These are phyloP conservation scores for Polyommatus icarus DNA, from an alignment of 2,888 invertebrate species.

Conservation along the genomic window DNA sequence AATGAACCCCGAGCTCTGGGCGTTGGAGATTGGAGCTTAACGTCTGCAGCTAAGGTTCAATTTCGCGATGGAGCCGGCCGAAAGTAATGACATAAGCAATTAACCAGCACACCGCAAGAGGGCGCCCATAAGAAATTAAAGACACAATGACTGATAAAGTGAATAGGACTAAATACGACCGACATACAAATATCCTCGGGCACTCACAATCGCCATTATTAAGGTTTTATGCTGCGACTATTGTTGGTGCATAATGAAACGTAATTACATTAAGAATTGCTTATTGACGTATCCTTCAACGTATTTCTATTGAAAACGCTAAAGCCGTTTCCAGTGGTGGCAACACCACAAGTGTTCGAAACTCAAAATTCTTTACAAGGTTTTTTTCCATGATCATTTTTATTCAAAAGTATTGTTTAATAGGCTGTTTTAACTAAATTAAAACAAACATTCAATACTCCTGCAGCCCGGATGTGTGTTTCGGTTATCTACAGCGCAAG, in stretches of 20 bases:
- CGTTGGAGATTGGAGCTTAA: background rate
- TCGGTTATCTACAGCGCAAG: background rate
- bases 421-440: background rate
- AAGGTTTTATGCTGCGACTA: constrained; percentile 23
- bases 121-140: constrained; percentile 43
- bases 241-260: constrained; percentile 28
- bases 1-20: constrained; percentile 9
- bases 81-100: constrained; percentile 39
- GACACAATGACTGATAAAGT: constrained; percentile 41
- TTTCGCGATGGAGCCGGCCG: background rate
- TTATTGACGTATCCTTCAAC: constrained; percentile 17
- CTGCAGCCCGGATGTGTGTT: background rate
- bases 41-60: background rate
- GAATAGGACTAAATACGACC: constrained; percentile 47
- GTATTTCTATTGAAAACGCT: background rate
- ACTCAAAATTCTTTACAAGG: background rate
- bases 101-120: constrained; percentile 40
- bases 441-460: background rate
- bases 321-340: background rate
- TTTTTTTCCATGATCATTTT: no score
- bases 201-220: constrained; percentile 32
- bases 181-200: constrained; percentile 34
- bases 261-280: constrained; percentile 22
- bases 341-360: background rate
- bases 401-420: background rate